A percentile compares a stretch with the other conserved stretches of the same genome.
Conservation (phyloP, 2,113 vertebrate species). For the Mustelus asterias region DNA sequence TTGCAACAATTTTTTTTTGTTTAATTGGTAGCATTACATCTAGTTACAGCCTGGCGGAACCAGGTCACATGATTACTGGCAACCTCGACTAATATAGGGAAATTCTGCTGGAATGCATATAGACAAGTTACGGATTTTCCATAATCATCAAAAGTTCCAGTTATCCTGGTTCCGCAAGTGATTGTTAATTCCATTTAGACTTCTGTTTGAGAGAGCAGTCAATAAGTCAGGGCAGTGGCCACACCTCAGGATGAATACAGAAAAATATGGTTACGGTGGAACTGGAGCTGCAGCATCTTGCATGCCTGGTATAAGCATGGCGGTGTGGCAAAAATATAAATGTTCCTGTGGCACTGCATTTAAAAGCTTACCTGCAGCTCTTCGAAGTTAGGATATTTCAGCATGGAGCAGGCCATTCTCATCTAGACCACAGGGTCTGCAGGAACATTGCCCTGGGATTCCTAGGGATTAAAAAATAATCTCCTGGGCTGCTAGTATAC, state of each 20-base stretch:
- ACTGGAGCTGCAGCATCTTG: neutral
- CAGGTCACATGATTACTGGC: neutral
- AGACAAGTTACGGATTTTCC: neutral
- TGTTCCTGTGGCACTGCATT: neutral
- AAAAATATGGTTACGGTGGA: neutral
- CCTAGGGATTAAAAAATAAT: neutral
- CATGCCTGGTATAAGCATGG: neutral
- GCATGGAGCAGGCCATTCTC: neutral
- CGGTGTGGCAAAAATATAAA: neutral
- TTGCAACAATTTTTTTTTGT: neutral
- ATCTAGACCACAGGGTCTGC: neutral
- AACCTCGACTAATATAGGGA: neutral
- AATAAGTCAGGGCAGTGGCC: neutral
- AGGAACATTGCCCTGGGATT: neutral
- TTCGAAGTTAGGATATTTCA: neutral
- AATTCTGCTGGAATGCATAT: neutral
- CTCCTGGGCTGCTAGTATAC: neutral
- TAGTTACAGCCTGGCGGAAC: neutral
- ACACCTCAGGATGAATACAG: neutral
- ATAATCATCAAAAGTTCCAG: neutral
- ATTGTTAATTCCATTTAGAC: neutral
- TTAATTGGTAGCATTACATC: neutral
- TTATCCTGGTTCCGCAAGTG: neutral
- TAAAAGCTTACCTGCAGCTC: neutral
- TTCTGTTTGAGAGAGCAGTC: neutral